These are phyloP conservation scores for Xylota segnis DNA, from an alignment of 2,888 invertebrate genomes.

Conservation along the genomic window DNA sequence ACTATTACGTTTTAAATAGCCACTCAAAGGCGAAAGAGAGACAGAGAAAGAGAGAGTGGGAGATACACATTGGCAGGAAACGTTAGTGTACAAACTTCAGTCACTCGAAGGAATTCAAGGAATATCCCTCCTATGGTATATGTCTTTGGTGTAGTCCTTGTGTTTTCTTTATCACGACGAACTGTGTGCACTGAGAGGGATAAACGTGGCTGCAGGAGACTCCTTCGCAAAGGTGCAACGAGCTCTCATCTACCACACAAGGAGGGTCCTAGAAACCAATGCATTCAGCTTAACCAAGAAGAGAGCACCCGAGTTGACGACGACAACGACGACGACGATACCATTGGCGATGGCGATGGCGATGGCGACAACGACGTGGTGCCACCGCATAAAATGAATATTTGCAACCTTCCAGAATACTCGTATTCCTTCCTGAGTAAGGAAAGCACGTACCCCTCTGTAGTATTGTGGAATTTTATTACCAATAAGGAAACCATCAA, in stretches of 20 bases:
- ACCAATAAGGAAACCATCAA: slow-evolving; percentile 71
- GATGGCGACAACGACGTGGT: slow-evolving; percentile 49
- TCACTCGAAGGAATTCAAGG: slow-evolving; percentile 38
- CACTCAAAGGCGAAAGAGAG: slow-evolving; percentile 54
- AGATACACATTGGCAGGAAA: background rate
- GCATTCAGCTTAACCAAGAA: slow-evolving; percentile 19
- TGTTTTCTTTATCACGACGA: slow-evolving; percentile 23
- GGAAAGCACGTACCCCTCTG: slow-evolving; percentile 52
- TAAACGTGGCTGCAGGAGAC: slow-evolving; percentile 32
- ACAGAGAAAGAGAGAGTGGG: background rate
- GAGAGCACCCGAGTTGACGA: slow-evolving; percentile 2
- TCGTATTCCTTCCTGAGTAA: slow-evolving; percentile 23
- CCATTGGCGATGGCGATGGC: background rate
- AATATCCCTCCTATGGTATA: slow-evolving; percentile 20
- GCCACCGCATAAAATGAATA: slow-evolving; percentile 63
- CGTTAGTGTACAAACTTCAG: slow-evolving; percentile 20
- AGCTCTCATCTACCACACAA: slow-evolving; percentile 17
- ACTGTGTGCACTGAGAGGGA: slow-evolving; percentile 11
- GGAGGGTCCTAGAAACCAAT: slow-evolving; percentile 11
- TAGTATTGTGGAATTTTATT: slow-evolving; percentile 70
- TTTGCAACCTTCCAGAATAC: slow-evolving; percentile 34
- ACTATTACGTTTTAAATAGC: slow-evolving; percentile 70
- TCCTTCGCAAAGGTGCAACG: slow-evolving; percentile 40
- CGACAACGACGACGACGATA: background rate
- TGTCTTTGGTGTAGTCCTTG: slow-evolving; percentile 36